Evolutionary conservation across 1,140 invertebrate species (phyloP), one percentile per base, ranked within the genome.

Genomic region (Hyphantria cunea): DNA sequence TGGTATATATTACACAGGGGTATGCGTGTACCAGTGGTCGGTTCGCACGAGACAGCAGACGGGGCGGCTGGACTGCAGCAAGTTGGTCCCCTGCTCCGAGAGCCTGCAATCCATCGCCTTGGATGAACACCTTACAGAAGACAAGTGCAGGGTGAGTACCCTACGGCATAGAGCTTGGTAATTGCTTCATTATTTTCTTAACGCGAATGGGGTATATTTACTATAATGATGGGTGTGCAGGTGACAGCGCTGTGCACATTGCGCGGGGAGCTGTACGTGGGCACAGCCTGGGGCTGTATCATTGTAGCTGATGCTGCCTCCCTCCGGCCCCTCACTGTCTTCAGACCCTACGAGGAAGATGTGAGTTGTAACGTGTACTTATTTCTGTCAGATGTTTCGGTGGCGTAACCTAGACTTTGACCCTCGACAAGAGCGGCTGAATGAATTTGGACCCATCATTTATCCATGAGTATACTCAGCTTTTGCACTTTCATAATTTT

Each of bases 231-330:
- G n/a, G n/a, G n/a, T 41, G 39, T 41, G 41, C n/a, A 95, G 93
- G 96, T 98, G 13, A 97, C 96, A 9, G 95, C 95, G 34, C 82
- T 98, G 59, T 94, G 95, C 56, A 91, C 94, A 13, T 90, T 95
- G 66, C 92, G 93, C 47, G 93, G 93, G 54, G 93, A 95, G 62
- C 86, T 98, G 7, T 98, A 97, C 79, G 95, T 97, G 53, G 97
- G 97, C 37, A 98, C 97, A 1, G 96, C 95, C 0, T 97, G 96
- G 96, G 97, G 97, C 7, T 98, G 97, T 79, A 92, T 98, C 33
- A 95, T 98, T 13, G 95, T 98, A 0, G 96, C 96, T 2, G 96
- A 97, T 83, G 93, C 94, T 34, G 92, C 93, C 44, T 94, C 95
- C 3, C 91, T 98, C 56, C 91, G 96, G 14, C 97, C 97, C 0